Evolutionary conservation across 2,797 vertebrate genomes (phyloP), one percentile per base, ranked within the genome.

Genomic region (Paguma larvata): DNA sequence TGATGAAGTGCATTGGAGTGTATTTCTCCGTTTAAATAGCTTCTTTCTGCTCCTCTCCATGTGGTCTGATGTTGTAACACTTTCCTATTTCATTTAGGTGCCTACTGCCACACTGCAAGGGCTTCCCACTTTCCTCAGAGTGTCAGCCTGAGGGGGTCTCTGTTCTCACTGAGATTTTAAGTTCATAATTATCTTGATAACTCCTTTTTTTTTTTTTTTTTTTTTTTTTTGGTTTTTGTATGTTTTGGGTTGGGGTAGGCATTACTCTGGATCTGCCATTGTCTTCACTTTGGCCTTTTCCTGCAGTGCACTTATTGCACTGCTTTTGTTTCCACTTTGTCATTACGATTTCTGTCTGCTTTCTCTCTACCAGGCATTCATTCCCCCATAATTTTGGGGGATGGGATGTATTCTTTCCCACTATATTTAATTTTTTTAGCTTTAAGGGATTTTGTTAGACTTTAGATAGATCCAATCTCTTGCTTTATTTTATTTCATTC

Each of bases 81-180:
- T 48, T 25, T 18, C 51, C 27, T 38, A 14, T 15, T 63, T 73
- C 6, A n/a, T 9, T 72, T 51, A 46, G 32, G 44, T 38, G 46
- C 6, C 15, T 59, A 32, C 18, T 73, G 2, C 0, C 6, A 38
- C 6, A 5, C 10, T 25, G 62, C 10, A 5, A 51, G 14, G 3
- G 2, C 16, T 88, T 41, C 11, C 12, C 3, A 12, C 30, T 44
- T 51, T 78, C 5, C 2, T 75, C 38, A 68, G 18, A 32, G 15
- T 62, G 4, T 30, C 59, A 27, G 1, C 11, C 27, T 86, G 8
- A 53, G 48, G 32, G 4, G 34, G 4, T 6, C 4, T 70, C 3
- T 56, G 48, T 59, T 62, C 10, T 78, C 30, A 2, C 6, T 84
- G 65, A 46, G 38, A 44, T 53, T 41, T 4, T 4, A 56, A 65